Conservation (phyloP, 2,797 vertebrate species). For the Triplophysa yarkandensis region DNA sequence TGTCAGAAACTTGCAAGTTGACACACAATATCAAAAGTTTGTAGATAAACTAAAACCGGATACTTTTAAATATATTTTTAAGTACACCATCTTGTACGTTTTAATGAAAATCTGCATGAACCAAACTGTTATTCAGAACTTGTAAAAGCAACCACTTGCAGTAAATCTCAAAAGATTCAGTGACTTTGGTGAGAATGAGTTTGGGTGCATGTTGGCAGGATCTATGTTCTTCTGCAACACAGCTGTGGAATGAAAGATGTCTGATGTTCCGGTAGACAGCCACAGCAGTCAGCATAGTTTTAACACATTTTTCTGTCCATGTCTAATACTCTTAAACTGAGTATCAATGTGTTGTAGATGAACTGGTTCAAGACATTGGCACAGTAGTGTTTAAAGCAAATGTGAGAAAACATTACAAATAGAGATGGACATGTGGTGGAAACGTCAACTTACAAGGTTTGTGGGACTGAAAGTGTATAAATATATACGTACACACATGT, state of each 20-base stretch:
- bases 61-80: too few species aligned
- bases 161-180: conserved; percentile 1
- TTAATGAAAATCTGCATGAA: neutral
- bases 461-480: too few species aligned
- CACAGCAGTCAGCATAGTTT: conserved; percentile 50
- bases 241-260: conserved; percentile 55
- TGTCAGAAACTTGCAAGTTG: too few species aligned
- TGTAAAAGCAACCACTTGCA: neutral
- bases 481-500: too few species aligned
- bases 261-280: conserved; percentile 48
- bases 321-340: neutral
- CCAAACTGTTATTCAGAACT: neutral
- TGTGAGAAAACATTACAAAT: neutral
- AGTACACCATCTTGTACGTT: too few species aligned
- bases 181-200: neutral
- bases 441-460: too few species aligned
- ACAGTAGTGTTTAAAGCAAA: neutral
- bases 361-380: neutral
- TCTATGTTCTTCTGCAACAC: conserved; percentile 36
- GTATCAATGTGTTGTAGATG: neutral
- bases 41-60: too few species aligned
- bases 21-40: too few species aligned
- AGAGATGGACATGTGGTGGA: neutral
- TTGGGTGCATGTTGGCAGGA: conserved; percentile 32
- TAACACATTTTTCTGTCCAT: conserved; percentile 1